Base-by-base conservation (phyloP, 2,113 vertebrate species). In the Murina feae region DNA sequence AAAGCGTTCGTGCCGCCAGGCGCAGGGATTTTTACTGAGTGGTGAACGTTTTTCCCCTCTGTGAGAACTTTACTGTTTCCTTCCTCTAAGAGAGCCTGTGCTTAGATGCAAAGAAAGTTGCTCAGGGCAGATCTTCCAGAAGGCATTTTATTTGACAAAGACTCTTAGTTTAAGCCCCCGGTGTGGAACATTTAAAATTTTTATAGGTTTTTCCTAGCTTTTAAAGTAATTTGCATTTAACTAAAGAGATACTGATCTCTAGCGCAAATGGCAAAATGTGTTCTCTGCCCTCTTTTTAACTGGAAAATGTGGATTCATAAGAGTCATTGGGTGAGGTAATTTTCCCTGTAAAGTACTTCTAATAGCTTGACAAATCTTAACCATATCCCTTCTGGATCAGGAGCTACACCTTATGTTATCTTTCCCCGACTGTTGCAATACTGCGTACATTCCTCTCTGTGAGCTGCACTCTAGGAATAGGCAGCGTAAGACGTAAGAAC, bases 31-130 rank as follows among this genome's bases (percentile, higher is more conserved):
- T 96, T 97, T 30, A 2, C 83, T 5, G 55, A 97, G 95, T 93
- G 81, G 92, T 80, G 85, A 96, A 96, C 0, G 0, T 66, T 89
- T 93, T 95, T 79, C 79, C 8, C 2, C 0, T 58, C n/a, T 13
- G 95, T 86, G 89, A 96, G 87, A 97, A 82, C 90, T 96, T 97
- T 76, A 94, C 86, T 55, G 71, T 89, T 98, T 96, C 97, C 96
- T 97, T 96, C 96, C 96, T 96, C 89, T 74, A 71, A 82, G 35
- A 93, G 96, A 95, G 92, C 35, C 75, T 93, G 80, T 68, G 58
- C 90, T 60, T 65, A 2, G 0, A 86, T 63, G 90, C 49, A 91
- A 92, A 96, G 93, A 74, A 71, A 8, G 0, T n/a, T 58, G 91
- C 91, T 92, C 86, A 42, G 65, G 91, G 72, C 63, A 96, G 71